Percentiles rank a stretch among this genome's conserved stretches.
Conservation (phyloP, 2,797 vertebrate genomes). For the Arctocebus calabarensis region DNA sequence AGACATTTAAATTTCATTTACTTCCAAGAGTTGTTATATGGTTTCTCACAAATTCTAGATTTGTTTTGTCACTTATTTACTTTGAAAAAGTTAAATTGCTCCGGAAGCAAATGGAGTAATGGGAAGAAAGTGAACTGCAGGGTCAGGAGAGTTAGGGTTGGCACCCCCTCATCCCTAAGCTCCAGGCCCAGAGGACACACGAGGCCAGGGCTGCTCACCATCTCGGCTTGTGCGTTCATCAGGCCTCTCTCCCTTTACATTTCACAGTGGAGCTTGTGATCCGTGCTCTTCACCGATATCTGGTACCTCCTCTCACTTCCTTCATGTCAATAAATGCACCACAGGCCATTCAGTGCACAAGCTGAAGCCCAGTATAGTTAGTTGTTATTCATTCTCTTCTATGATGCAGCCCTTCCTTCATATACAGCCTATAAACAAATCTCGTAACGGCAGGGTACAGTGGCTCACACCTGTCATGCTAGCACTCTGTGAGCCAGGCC, state of each 20-base stretch:
- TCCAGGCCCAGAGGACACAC: neutral
- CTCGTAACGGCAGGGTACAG: neutral
- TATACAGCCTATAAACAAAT: neutral
- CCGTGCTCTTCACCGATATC: neutral
- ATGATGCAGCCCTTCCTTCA: neutral
- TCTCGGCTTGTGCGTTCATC: neutral
- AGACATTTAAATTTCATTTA: constrained; percentile 2
- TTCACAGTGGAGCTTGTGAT: neutral
- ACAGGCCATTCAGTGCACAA: neutral
- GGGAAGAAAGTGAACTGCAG: neutral
- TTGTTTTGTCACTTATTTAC: neutral
- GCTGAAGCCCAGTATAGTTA: neutral
- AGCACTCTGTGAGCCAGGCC: no score
- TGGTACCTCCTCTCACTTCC: neutral
- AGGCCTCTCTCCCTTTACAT: neutral
- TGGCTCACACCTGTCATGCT: no score
- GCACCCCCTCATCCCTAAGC: neutral
- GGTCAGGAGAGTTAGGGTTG: neutral
- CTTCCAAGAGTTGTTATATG: neutral
- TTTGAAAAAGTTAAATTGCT: neutral
- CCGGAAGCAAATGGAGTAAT: neutral
- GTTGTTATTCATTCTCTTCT: neutral
- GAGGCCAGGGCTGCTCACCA: no score
- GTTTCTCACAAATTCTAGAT: neutral
- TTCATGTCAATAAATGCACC: neutral